Percentiles rank a stretch among this genome's conserved stretches.
Conservation (phyloP, 2,113 vertebrate species). For the Scatophagus argus region DNA sequence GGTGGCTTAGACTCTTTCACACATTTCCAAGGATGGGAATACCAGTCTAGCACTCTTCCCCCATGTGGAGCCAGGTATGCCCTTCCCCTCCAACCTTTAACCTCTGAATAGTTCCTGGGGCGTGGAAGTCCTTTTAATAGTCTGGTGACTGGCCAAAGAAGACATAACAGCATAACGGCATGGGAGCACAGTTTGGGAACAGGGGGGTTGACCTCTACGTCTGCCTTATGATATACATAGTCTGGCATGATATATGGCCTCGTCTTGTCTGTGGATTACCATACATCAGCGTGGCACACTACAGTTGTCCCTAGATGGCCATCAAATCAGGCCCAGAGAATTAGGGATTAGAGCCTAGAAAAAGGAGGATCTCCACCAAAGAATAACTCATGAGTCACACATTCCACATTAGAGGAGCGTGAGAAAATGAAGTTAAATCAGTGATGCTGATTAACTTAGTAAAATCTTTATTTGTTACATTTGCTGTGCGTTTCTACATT, state of each 20-base stretch:
- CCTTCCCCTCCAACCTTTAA: slow-evolving; percentile 67
- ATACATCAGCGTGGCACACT: slow-evolving; percentile 63
- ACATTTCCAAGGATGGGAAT: slow-evolving; percentile 56
- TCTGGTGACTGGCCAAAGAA: slow-evolving; percentile 67
- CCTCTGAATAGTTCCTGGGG: slow-evolving; percentile 64
- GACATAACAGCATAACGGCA: slow-evolving; percentile 72
- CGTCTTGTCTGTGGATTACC: slow-evolving; percentile 72
- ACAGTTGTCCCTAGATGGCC: slow-evolving; percentile 75
- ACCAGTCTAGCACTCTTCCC: slow-evolving; percentile 51
- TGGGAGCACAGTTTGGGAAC: slow-evolving; percentile 38
- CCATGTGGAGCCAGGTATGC: slow-evolving; percentile 70
- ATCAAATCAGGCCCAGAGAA: slow-evolving; percentile 66
- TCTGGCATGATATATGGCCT: slow-evolving; percentile 69
- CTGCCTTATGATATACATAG: slow-evolving; percentile 75
- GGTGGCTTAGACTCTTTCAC: slow-evolving; percentile 52
- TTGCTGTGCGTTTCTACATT: background rate
- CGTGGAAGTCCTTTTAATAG: slow-evolving; percentile 77
- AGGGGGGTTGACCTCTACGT: slow-evolving; percentile 58
- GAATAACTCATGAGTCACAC: slow-evolving; percentile 73
- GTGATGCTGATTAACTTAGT: slow-evolving; percentile 3
- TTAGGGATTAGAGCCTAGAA: slow-evolving; percentile 64
- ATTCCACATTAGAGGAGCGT: slow-evolving; percentile 46
- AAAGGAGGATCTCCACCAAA: slow-evolving; percentile 52
- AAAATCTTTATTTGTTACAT: background rate
- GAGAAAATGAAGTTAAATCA: slow-evolving; percentile 39